Conservation (phyloP, 2,888 invertebrate species). For the Agrenia bidenticulata region DNA sequence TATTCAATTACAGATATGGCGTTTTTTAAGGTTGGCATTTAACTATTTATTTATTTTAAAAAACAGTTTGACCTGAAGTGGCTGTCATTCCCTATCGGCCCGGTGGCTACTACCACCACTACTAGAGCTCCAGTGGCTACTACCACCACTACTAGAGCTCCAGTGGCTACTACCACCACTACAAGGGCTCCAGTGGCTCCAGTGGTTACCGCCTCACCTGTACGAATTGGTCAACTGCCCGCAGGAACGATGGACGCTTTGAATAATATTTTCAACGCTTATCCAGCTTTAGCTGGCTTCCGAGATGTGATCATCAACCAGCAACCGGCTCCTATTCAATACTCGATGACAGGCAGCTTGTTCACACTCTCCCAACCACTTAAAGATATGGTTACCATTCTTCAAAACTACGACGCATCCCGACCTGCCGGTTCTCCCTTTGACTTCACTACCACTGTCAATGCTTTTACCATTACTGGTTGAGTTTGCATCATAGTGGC, state of each 20-base stretch:
- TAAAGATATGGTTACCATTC: too few species aligned
- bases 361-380: too few species aligned
- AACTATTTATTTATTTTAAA: too few species aligned
- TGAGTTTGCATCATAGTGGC: too few species aligned
- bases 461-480: too few species aligned
- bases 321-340: too few species aligned
- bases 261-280: background rate
- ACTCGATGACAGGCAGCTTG: too few species aligned
- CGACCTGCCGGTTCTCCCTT: background rate
- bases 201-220: background rate
- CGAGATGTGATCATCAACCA: too few species aligned
- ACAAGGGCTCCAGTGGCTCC: background rate
- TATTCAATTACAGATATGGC: background rate
- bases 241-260: background rate
- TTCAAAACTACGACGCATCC: background rate
- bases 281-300: too few species aligned
- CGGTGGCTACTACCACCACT: slow-evolving; percentile 15
- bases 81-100: background rate
- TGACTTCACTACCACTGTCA: background rate
- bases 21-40: too few species aligned
- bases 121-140: background rate
- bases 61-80: background rate
- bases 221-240: background rate
- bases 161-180: slow-evolving; percentile 12
- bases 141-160: slow-evolving; percentile 3